Percentiles rank a stretch among this genome's conserved stretches.
Conservation (phyloP, 1,140 invertebrate genomes). For the Zophobas atratus region DNA sequence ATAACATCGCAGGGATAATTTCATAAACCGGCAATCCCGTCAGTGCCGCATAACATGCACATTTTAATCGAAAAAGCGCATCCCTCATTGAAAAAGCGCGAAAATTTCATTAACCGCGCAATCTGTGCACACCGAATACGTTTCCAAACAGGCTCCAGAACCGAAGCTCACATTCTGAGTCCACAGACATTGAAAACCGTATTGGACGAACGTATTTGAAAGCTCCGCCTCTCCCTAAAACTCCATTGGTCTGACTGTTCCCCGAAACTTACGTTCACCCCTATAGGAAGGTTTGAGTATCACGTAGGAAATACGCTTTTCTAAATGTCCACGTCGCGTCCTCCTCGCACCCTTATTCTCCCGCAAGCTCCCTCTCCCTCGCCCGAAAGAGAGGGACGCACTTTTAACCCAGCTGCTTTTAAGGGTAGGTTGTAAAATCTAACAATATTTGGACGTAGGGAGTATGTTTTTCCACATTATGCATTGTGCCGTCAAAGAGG, state of each 20-base stretch:
- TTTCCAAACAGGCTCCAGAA: conserved; percentile 39
- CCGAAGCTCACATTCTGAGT: conserved; percentile 58
- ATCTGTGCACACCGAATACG: conserved; percentile 52
- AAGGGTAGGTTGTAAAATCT: conserved; percentile 62
- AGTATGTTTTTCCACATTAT: conserved; percentile 67
- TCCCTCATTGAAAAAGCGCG: neutral
- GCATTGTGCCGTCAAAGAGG: conserved; percentile 56
- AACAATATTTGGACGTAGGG: conserved; percentile 66
- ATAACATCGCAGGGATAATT: too few relatives aligned
- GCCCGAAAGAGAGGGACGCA: conserved; percentile 59
- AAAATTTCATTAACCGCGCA: conserved; percentile 40
- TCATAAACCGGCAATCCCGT: too few relatives aligned
- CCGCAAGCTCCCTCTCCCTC: conserved; percentile 51
- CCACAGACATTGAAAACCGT: conserved; percentile 67
- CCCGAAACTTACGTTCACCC: conserved; percentile 66
- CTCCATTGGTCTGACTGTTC: conserved; percentile 67
- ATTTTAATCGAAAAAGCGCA: neutral
- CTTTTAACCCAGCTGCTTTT: conserved; percentile 59
- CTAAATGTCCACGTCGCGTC: conserved; percentile 55
- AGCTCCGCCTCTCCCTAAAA: conserved; percentile 63
- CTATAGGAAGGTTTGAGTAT: conserved; percentile 65
- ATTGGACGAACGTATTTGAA: conserved; percentile 68
- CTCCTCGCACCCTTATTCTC: conserved; percentile 46
- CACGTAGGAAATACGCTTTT: conserved; percentile 61
- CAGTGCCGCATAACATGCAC: too few relatives aligned